Evolutionary conservation across 2,888 invertebrate genomes (phyloP).

Genomic region (Rotaria macrura): DNA sequence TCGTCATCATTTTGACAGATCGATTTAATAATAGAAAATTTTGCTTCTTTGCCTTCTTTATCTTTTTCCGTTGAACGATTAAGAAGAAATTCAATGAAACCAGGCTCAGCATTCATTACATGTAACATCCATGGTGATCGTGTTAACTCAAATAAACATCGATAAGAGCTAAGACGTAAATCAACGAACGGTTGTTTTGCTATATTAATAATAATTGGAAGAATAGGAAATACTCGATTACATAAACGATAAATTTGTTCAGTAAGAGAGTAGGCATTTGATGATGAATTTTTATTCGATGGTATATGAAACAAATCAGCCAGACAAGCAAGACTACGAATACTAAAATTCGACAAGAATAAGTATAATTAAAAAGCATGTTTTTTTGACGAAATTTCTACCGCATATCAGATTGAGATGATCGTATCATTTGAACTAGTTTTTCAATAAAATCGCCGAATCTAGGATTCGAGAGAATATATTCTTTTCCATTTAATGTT

Average conservation of each 20-base stretch:
- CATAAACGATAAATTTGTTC: conserved; percentile 4
- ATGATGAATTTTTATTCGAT: neutral
- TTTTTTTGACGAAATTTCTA: neutral
- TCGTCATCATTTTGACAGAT: conserved; percentile 43
- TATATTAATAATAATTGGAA: neutral
- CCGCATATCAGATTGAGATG: neutral
- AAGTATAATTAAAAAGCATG: neutral
- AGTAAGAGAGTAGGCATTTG: neutral
- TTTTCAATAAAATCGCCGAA: conserved; percentile 4
- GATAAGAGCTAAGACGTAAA: neutral
- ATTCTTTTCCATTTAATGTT: conserved; percentile 5
- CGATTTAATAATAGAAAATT: conserved; percentile 62
- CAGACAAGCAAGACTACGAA: neutral
- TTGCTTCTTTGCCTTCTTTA: conserved; percentile 64
- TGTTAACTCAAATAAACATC: neutral
- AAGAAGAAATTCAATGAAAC: conserved; percentile 67
- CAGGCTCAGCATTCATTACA: conserved; percentile 56
- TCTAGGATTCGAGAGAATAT: neutral
- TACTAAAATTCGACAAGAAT: neutral
- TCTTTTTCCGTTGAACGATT: conserved; percentile 62
- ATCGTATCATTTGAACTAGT: conserved; percentile 16
- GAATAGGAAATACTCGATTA: neutral
- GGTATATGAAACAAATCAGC: neutral
- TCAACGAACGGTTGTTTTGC: conserved; percentile 20
- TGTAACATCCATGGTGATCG: neutral